These are phyloP conservation scores for Pseudochirops corinnae DNA, from an alignment of 2,797 vertebrate genomes.

Conservation along the genomic window DNA sequence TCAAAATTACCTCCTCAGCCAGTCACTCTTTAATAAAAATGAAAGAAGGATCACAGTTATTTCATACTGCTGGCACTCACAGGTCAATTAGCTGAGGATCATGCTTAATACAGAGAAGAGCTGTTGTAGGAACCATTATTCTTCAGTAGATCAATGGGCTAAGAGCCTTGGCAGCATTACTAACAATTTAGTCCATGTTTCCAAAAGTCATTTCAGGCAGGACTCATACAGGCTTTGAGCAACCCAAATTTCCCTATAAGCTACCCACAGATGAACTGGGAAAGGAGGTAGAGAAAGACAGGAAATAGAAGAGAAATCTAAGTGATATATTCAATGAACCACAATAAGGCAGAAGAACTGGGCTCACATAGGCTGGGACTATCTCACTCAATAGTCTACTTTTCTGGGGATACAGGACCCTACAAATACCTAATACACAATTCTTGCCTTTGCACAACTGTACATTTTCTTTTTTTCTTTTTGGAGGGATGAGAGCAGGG, in stretches of 20 bases:
- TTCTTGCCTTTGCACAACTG: neutral
- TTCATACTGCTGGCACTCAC: conserved; percentile 35
- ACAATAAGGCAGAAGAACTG: neutral
- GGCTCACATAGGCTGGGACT: neutral
- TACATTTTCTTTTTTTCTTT: neutral
- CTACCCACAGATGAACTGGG: conserved; percentile 29
- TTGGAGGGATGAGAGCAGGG: too few species aligned
- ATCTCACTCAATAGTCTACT: neutral
- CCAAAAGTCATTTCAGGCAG: neutral
- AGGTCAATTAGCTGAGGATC: conserved; percentile 6
- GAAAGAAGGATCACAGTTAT: conserved; percentile 20
- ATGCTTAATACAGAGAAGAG: conserved; percentile 35
- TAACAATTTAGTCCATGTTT: neutral
- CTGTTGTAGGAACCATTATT: neutral
- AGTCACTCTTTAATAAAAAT: conserved; percentile 46
- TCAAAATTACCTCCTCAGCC: conserved; percentile 48
- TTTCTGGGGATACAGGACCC: neutral
- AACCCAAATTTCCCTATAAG: conserved; percentile 12
- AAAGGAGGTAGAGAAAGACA: neutral
- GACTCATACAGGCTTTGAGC: neutral
- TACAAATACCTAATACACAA: neutral
- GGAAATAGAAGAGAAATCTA: neutral
- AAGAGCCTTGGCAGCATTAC: neutral
- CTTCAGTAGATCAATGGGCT: conserved; percentile 35
- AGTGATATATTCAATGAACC: neutral